These are phyloP conservation scores for Macquaria australasica DNA, from an alignment of 2,113 vertebrate species.

Conservation along the genomic window DNA sequence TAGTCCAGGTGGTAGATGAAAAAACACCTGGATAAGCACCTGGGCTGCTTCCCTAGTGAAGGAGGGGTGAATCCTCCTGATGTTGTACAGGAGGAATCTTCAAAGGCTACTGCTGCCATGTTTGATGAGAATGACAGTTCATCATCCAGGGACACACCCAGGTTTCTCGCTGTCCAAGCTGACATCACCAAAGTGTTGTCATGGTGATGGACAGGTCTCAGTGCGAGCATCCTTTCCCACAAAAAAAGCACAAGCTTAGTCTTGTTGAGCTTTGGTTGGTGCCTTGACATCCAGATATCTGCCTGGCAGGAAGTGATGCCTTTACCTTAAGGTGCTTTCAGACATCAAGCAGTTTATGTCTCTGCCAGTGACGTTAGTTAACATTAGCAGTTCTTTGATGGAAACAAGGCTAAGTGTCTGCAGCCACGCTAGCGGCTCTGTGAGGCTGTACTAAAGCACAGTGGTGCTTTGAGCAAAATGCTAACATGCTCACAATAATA, in stretches of 20 bases:
- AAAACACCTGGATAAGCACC: neutral
- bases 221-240: neutral
- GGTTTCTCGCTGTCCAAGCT: neutral
- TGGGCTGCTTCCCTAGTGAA: neutral
- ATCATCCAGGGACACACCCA: neutral
- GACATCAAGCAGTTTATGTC: no score
- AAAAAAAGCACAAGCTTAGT: neutral
- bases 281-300: neutral
- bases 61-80: neutral
- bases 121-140: neutral
- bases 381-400: no score
- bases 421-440: no score
- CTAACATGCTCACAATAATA: no score
- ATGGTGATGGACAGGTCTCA: neutral
- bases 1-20: neutral
- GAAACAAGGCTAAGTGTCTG: no score
- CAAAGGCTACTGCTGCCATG: neutral
- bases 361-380: no score
- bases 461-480: no score
- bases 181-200: neutral
- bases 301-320: neutral
- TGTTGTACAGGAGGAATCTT: neutral
- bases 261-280: neutral
- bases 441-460: no score
- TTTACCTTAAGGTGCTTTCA: neutral